phyloP scores from a whole-genome alignment of 37 sponge, comb jelly and placozoan species.

The Geodia barretti region DNA sequence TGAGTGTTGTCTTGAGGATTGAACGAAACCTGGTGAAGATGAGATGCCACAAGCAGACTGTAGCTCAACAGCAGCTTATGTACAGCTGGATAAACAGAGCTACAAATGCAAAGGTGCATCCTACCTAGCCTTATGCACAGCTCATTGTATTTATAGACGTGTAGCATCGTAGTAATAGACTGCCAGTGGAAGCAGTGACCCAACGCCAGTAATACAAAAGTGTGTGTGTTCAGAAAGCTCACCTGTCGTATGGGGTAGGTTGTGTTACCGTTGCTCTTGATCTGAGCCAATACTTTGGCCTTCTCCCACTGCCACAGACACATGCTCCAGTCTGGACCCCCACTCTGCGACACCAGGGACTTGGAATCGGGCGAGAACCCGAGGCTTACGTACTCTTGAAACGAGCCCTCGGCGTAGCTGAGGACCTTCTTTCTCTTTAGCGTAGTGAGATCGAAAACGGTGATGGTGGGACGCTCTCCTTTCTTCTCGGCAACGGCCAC shows the following conservation, averaged over 20 bases:
- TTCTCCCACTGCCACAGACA: slow-evolving; percentile 99
- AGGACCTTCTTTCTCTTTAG: slow-evolving; percentile 79
- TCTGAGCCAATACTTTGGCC: slow-evolving; percentile 83
- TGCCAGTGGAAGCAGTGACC: too few species aligned
- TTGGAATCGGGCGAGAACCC: slow-evolving; percentile 98
- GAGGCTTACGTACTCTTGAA: slow-evolving; percentile 82
- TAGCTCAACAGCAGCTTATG: too few species aligned
- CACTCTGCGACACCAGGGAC: slow-evolving; percentile 83
- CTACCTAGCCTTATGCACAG: too few species aligned
- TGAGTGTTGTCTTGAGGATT: slow-evolving; percentile 97
- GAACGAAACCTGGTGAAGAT: slow-evolving; percentile 93
- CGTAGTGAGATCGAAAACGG: slow-evolving; percentile 86
- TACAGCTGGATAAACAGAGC: too few species aligned
- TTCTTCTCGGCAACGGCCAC: slow-evolving; percentile 93
- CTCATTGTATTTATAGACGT: too few species aligned
- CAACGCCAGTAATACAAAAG: too few species aligned
- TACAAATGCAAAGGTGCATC: too few species aligned
- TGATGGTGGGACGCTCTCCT: slow-evolving; percentile 79
- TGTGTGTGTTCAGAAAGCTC: too few species aligned
- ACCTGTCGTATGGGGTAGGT: slow-evolving; percentile 85
- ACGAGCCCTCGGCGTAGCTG: slow-evolving; percentile 44
- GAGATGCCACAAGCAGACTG: too few species aligned
- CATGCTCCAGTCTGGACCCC: slow-evolving; percentile 75
- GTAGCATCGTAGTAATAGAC: too few species aligned
- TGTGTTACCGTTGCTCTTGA: slow-evolving; percentile 68